Conservation (phyloP, 1,140 invertebrate species). For the Drosophila sucinea region DNA sequence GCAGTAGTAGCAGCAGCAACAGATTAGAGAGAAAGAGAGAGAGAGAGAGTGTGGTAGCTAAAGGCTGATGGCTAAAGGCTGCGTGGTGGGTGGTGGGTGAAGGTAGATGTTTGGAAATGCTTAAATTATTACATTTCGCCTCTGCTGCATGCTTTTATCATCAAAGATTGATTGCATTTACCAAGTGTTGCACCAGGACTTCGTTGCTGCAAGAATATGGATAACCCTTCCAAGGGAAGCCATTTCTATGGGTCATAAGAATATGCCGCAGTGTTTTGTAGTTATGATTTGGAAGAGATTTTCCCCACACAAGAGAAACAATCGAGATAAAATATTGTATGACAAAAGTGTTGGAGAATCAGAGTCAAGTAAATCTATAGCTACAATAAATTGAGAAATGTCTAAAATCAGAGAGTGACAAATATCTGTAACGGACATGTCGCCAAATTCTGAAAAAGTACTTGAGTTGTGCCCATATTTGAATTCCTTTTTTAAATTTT, state of each 20-base stretch:
- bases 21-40: background rate
- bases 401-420: too few relatives aligned
- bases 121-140: conserved; percentile 70
- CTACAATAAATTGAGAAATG: too few relatives aligned
- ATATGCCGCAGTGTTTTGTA: conserved; percentile 14
- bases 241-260: conserved; percentile 16
- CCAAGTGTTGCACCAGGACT: conserved; percentile 33
- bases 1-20: conserved; percentile 1
- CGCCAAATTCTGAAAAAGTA: too few relatives aligned
- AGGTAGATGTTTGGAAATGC: conserved; percentile 63
- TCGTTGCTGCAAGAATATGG: conserved; percentile 21
- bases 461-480: too few relatives aligned
- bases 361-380: background rate
- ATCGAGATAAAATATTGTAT: conserved; percentile 1
- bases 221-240: conserved; percentile 24
- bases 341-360: background rate
- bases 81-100: conserved; percentile 4
- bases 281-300: conserved; percentile 16
- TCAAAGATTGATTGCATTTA: conserved; percentile 69
- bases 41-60: conserved; percentile 2
- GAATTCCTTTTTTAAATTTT: too few relatives aligned
- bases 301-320: background rate
- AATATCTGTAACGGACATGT: too few relatives aligned
- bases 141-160: conserved; percentile 57
- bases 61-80: too few relatives aligned